Evolutionary conservation across 2,113 vertebrate species (phyloP), one percentile per base, ranked within the genome.

Genomic region (Caloenas nicobarica): DNA sequence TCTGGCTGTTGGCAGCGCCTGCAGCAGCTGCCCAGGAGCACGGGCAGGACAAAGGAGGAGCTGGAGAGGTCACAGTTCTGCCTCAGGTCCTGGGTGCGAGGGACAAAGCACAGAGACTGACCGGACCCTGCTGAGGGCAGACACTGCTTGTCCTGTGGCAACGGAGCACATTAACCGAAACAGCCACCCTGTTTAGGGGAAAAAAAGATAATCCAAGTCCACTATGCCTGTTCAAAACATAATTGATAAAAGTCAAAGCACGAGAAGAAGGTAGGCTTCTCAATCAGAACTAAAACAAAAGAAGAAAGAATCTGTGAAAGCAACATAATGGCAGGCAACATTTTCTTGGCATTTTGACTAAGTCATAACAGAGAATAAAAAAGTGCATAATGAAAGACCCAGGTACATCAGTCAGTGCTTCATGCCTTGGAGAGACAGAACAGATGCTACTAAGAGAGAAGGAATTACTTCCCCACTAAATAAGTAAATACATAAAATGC

Each of bases 301-400:
- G 34, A 74, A 57, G 34, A 16, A 66, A 57, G 34, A 16, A 66
- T 36, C 24, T 25, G 33, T 4, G 19, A 56, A 19, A 69, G 25
- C 44, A 84, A 65, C 23, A 23, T 25, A 90, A 16, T 14, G 46
- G 66, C 48, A 68, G 51, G 28, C 13, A 62, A 51, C 60, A 40
- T 38, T 33, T 54, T 54, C 42, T 44, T 40, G 58, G 28, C 25
- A 85, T 83, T 86, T 72, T 88, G 38, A 54, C 15, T 56, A 86
- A 91, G 71, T 88, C 71, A 80, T 5, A 62, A 38, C 29, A 60
- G 58, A 88, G 53, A 74, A 68, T 22, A 46, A 80, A 91, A 76
- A 77, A 7, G 7, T 40, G 57, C 46, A 57, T 33, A 48, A 86
- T 31, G 33, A 68, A 80, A 86, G 38, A 36, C 10, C 3, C 65